These are phyloP conservation scores for Quadriops clusia DNA, from an alignment of 2,888 invertebrate genomes.

Conservation along the genomic window DNA sequence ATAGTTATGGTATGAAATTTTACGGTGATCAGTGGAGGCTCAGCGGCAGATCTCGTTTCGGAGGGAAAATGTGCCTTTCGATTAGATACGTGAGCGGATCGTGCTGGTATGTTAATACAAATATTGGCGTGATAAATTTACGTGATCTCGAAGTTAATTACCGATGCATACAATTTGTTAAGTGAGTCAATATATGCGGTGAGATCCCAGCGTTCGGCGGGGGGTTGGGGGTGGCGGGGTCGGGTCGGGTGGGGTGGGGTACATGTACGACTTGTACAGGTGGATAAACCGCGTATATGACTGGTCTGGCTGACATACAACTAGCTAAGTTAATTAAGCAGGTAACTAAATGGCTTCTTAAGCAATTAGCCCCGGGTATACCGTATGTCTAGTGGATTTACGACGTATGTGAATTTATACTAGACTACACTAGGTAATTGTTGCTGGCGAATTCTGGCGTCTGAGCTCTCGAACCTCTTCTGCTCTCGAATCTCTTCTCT, in stretches of 20 bases:
- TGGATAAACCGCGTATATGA: constrained; percentile 25
- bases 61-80: no score
- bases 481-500: no score
- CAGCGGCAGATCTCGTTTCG: no score
- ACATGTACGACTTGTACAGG: no score
- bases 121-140: constrained; percentile 25
- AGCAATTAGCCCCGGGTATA: constrained; percentile 33
- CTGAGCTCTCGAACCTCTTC: no score
- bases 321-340: constrained; percentile 30
- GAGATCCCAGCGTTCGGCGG: constrained; percentile 2
- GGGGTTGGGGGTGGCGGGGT: constrained; percentile 15
- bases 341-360: constrained; percentile 33
- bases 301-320: constrained; percentile 26
- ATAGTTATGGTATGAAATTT: no score
- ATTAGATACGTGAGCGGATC: constrained; percentile 10
- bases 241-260: no score
- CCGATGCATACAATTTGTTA: constrained; percentile 23
- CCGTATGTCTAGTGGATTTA: constrained; percentile 30
- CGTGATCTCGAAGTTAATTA: constrained; percentile 24
- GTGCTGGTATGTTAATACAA: constrained; percentile 20
- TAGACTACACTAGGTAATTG: constrained; percentile 22
- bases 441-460: constrained; percentile 9
- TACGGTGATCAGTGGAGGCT: no score
- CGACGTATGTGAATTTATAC: constrained; percentile 26
- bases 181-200: constrained; percentile 18